These are phyloP conservation scores for Seriola dumerili DNA, from an alignment of 2,113 vertebrate species.

Conservation along the genomic window DNA sequence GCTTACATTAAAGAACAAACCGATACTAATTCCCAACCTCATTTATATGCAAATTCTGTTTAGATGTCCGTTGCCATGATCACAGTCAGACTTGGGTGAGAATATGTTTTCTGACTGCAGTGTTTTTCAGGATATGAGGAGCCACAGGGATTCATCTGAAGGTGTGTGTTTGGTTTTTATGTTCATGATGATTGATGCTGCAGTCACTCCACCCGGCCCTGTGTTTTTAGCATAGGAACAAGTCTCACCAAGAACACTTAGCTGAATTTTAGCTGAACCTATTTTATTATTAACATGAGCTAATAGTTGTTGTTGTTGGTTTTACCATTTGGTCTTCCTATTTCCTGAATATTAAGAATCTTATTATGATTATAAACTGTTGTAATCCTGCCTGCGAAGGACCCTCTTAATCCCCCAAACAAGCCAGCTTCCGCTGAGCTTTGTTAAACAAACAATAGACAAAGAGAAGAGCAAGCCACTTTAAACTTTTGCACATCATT, in stretches of 20 bases:
- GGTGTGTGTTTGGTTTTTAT: conserved; percentile 53
- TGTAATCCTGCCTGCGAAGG: conserved; percentile 22
- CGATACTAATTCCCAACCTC: conserved; percentile 54
- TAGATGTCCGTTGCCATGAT: conserved; percentile 21
- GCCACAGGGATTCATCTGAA: conserved; percentile 40
- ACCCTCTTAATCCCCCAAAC: not conserved
- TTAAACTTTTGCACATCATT: conserved; percentile 34
- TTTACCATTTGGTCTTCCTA: not conserved
- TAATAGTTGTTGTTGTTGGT: conserved; percentile 9
- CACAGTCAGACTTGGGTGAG: conserved; percentile 48
- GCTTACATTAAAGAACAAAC: conserved; percentile 55
- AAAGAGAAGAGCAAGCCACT: not conserved
- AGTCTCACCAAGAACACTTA: conserved; percentile 14
- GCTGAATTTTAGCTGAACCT: not conserved
- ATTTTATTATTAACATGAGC: conserved; percentile 25
- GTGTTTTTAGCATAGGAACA: not conserved
- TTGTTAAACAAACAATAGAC: conserved; percentile 3
- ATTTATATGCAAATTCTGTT: conserved; percentile 67
- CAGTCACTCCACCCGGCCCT: conserved; percentile 15
- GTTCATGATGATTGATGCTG: conserved; percentile 53
- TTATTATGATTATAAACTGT: not conserved
- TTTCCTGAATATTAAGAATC: not conserved
- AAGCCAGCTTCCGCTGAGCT: conserved; percentile 4
- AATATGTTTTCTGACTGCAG: conserved; percentile 45
- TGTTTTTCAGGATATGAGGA: conserved; percentile 28